phyloP scores from a whole-genome alignment of 2,797 vertebrate genomes.

The Geotrypetes seraphini region DNA sequence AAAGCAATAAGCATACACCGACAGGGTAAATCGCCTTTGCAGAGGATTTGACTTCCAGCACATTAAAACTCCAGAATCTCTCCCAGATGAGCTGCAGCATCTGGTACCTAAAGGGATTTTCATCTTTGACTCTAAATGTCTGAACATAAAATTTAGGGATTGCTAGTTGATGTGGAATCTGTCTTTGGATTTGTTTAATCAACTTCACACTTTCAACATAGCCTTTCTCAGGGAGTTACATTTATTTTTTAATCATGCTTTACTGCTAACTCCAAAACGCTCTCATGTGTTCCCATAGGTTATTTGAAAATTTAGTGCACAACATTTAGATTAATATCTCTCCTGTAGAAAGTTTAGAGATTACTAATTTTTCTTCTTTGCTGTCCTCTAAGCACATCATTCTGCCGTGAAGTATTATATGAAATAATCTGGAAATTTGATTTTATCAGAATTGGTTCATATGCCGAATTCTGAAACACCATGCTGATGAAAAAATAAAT shows the following conservation, averaged over 20 bases:
- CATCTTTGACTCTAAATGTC: constrained; percentile 64
- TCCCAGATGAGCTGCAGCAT: constrained; percentile 66
- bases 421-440: too few relatives aligned
- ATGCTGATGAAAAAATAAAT: constrained; percentile 17
- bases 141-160: constrained; percentile 69
- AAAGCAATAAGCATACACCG: constrained; percentile 58
- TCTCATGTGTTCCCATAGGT: constrained; percentile 15
- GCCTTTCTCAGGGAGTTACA: constrained; percentile 32
- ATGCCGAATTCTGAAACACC: constrained; percentile 18
- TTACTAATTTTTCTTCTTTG: constrained; percentile 8
- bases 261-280: constrained; percentile 4
- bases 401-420: not conserved
- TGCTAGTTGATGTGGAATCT: constrained; percentile 70
- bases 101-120: constrained; percentile 77
- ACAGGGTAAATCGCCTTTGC: constrained; percentile 63
- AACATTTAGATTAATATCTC: constrained; percentile 11
- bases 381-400: not conserved
- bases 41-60: constrained; percentile 61
- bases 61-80: constrained; percentile 64
- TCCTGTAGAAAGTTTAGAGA: constrained; percentile 10
- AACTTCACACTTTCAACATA: constrained; percentile 41
- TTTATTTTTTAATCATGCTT: constrained; percentile 42
- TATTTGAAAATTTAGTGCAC: constrained; percentile 23
- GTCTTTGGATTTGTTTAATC: constrained; percentile 64
- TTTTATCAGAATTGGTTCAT: constrained; percentile 32